A percentile compares a stretch with the other conserved stretches of the same genome.
These are phyloP conservation scores for Pecten maximus DNA, from an alignment of 2,888 invertebrate species.

Conservation along the genomic window DNA sequence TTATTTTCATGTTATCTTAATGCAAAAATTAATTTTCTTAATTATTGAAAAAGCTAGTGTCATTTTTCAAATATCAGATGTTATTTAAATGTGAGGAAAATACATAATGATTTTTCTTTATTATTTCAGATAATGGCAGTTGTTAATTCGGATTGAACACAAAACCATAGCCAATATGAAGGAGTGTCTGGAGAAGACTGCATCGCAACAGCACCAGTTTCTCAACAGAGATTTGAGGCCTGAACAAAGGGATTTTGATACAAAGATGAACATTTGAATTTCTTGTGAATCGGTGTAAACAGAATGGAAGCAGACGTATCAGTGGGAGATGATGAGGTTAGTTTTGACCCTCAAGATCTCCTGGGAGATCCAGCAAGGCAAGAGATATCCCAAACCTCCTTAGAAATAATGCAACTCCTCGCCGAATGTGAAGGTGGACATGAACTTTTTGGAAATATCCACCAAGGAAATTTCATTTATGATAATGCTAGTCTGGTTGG, in stretches of 20 bases:
- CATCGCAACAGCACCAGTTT: neutral
- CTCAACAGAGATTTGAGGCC: neutral
- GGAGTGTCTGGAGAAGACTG: neutral
- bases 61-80: no score
- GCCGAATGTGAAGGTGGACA: constrained; percentile 16
- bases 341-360: constrained; percentile 2
- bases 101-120: neutral
- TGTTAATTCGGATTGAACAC: neutral
- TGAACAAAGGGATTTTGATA: neutral
- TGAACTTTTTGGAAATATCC: constrained; percentile 1
- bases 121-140: neutral
- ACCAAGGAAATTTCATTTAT: neutral
- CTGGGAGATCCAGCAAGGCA: neutral
- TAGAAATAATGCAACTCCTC: neutral
- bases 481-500: constrained; percentile 13
- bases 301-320: neutral
- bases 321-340: neutral
- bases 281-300: neutral
- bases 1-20: no score
- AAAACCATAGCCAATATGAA: neutral
- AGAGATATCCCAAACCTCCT: neutral
- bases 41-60: no score
- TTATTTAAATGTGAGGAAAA: no score
- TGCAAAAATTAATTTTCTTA: no score
- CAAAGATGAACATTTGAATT: neutral